A percentile compares a stretch with the other conserved stretches of the same genome.
Evolutionary conservation across 2,797 vertebrate genomes (phyloP).

Genomic region (Gambelia wislizenii): DNA sequence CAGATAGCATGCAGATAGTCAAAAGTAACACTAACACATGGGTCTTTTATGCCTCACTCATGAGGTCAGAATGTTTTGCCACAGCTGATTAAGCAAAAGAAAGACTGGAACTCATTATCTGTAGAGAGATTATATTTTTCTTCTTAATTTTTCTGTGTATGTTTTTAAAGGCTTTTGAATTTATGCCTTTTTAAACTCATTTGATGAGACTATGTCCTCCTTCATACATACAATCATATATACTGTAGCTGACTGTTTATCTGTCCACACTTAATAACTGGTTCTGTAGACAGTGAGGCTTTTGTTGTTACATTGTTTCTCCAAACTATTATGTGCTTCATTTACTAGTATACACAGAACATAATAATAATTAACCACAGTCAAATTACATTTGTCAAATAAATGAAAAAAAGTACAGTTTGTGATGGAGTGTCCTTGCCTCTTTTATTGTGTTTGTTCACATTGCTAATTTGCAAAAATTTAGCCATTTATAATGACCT

Average conservation of each 20-base stretch:
- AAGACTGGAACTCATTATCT: neutral
- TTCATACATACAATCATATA: neutral
- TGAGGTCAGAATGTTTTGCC: neutral
- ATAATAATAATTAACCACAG: constrained; percentile 18
- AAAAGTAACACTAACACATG: neutral
- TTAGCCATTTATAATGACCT: constrained; percentile 14
- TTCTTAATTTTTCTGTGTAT: neutral
- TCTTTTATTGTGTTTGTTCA: constrained; percentile 35
- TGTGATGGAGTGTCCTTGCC: constrained; percentile 24
- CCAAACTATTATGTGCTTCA: neutral
- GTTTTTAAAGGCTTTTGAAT: neutral
- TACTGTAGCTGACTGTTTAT: neutral
- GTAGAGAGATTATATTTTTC: neutral
- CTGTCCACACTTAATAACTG: neutral
- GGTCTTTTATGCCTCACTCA: neutral
- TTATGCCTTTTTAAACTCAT: constrained; percentile 1
- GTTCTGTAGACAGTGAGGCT: constrained; percentile 8
- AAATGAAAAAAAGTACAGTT: constrained; percentile 31
- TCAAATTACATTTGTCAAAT: constrained; percentile 28
- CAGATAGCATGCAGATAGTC: too few species aligned
- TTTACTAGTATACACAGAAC: constrained; percentile 35
- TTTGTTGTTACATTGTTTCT: neutral
- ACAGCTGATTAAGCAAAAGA: neutral
- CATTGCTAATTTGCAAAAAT: constrained; percentile 35
- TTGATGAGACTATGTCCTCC: neutral